Evolutionary conservation across 2,113 vertebrate species (phyloP).

Genomic region (Acrocephalus arundinaceus): DNA sequence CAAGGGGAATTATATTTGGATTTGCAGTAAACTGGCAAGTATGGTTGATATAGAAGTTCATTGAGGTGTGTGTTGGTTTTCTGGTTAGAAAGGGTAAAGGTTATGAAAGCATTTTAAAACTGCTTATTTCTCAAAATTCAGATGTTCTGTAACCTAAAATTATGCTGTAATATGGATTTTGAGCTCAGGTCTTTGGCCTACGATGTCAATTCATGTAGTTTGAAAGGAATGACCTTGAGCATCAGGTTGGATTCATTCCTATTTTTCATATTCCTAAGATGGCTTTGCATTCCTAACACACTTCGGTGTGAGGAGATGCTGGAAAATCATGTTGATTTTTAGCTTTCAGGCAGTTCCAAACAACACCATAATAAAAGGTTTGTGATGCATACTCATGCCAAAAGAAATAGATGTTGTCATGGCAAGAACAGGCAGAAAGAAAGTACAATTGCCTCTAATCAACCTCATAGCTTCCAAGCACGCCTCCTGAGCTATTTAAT

Average conservation of each 20-base stretch:
- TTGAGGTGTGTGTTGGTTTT: neutral
- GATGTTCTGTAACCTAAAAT: neutral
- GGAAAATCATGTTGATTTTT: neutral
- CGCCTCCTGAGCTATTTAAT: neutral
- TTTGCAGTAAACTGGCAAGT: neutral
- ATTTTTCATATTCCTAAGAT: neutral
- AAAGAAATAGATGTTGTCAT: neutral
- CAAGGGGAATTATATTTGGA: neutral
- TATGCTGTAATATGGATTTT: neutral
- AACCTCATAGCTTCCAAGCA: neutral
- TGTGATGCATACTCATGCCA: neutral
- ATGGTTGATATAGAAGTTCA: neutral
- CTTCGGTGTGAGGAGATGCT: neutral
- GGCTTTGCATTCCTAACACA: neutral
- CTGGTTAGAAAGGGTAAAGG: neutral
- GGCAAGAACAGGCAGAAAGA: neutral
- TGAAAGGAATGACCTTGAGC: neutral
- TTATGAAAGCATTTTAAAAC: neutral
- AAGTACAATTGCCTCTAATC: neutral
- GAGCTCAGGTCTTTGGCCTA: neutral
- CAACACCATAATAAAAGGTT: neutral
- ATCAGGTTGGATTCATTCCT: neutral
- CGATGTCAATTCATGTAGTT: neutral
- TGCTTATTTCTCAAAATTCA: neutral
- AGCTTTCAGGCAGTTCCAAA: neutral